Base-by-base conservation (phyloP, 1,140 invertebrate species). In the Gryllus bimaculatus region DNA sequence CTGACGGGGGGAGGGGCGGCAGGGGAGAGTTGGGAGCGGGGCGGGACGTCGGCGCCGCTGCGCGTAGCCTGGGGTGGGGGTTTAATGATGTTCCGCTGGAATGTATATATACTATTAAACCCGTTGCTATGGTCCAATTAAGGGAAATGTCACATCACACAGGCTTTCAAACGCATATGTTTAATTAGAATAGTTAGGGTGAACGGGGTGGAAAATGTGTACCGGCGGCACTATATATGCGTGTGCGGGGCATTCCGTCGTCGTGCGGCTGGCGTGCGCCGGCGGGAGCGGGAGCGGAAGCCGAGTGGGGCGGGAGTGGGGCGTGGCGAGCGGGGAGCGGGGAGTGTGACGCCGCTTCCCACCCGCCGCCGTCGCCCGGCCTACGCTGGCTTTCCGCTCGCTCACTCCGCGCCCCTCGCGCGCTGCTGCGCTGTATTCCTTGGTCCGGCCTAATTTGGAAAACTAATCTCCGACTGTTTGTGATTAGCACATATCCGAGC, bases 61-160 rank as follows among this genome's bases (percentile, higher is more conserved):
- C 10, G 54, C 54, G 18, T 10, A 0, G 54, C 10, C 18, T 18
- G 54, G 18, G 26, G 26, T 39, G 54, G 18, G 54, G 18, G 54
- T 66, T n/a, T 66, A 66, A 66, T 66, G 54, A 66, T 7, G 54
- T 66, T 66, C 54, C 18, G 54, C 54, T 66, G 54, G 54, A 66
- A 66, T 66, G 54, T 66, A 66, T 66, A 66, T 66, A 66, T 66
- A 66, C 54, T 66, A 66, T 66, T 66, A 66, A 66, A 66, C n/a
- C n/a, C 54, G 54, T 66, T 66, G 54, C 54, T 66, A 66, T 66
- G 54, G 54, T 66, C 54, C 54, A 66, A 3, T n/a, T n/a, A 3
- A 66, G 54, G 54, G 54, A 66, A 66, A 66, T 66, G 54, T 66
- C 54, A 66, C 54, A 66, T 66, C 54, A 66, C 54, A 66, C 54